Evolutionary conservation across 2,888 invertebrate genomes (phyloP).

Genomic region (Criorhina ranunculi): DNA sequence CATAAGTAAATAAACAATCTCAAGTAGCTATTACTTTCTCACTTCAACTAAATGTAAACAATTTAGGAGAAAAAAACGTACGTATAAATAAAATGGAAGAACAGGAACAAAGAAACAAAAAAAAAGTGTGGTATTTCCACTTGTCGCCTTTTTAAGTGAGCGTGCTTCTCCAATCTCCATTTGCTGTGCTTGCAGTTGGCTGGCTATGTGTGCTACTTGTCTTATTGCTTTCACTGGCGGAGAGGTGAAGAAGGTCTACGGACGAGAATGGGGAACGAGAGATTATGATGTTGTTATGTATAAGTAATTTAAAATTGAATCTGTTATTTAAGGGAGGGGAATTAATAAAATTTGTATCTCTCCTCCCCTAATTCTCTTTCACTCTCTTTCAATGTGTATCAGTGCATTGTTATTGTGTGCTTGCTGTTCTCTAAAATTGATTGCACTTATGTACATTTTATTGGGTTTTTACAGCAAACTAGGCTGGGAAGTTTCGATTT

Average conservation of each 20-base stretch:
- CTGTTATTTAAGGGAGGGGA: slow-evolving; percentile 39
- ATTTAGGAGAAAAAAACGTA: slow-evolving; percentile 17
- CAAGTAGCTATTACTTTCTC: slow-evolving; percentile 26
- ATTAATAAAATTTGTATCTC: background rate
- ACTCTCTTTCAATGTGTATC: background rate
- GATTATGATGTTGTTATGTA: slow-evolving; percentile 16
- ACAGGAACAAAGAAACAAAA: background rate
- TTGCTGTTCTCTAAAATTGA: too few relatives aligned
- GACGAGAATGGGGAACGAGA: slow-evolving; percentile 1
- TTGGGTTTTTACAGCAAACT: too few relatives aligned
- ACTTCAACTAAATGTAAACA: slow-evolving; percentile 3
- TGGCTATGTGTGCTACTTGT: slow-evolving; percentile 6
- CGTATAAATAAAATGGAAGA: slow-evolving; percentile 6
- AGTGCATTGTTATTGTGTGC: too few relatives aligned
- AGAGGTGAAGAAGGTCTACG: background rate
- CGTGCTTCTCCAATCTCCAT: slow-evolving; percentile 2
- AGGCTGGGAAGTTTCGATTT: too few relatives aligned
- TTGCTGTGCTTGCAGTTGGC: slow-evolving; percentile 6
- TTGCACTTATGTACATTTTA: too few relatives aligned
- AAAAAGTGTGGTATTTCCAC: slow-evolving; percentile 32
- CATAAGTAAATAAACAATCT: slow-evolving; percentile 44
- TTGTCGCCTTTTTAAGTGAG: slow-evolving; percentile 34
- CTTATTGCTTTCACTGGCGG: background rate
- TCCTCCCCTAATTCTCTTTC: background rate
- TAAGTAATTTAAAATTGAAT: slow-evolving; percentile 7